Conservation (phyloP, 1,140 invertebrate species). For the Drosophila bipectinata region DNA sequence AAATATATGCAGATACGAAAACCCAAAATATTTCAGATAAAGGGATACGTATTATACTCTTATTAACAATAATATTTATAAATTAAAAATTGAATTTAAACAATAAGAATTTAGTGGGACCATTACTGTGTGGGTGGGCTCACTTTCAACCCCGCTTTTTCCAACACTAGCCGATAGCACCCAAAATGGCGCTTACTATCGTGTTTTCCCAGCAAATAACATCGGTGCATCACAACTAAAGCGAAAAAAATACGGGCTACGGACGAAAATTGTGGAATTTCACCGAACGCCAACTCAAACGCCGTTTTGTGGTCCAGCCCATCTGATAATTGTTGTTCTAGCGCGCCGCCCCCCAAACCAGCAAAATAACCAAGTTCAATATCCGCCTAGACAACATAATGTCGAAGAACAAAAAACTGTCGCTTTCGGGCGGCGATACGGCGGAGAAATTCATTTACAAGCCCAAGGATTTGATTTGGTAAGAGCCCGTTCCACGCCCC, state of each 20-base stretch:
- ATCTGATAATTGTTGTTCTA: constrained; percentile 26
- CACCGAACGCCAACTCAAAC: constrained; percentile 17
- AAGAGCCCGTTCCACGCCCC: constrained; percentile 27
- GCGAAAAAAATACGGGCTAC: constrained; percentile 67
- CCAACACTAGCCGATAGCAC: constrained; percentile 14
- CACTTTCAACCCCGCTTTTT: background rate
- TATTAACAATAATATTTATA: background rate
- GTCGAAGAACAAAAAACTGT: constrained; percentile 83
- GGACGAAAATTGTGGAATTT: constrained; percentile 36
- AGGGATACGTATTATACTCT: background rate
- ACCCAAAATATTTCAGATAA: no score
- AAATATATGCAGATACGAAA: no score
- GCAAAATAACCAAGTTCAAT: constrained; percentile 78
- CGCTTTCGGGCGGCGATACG: constrained; percentile 74
- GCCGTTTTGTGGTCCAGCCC: constrained; percentile 38
- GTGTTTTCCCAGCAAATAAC: constrained; percentile 14
- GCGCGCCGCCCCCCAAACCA: constrained; percentile 50
- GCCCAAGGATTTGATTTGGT: constrained; percentile 83
- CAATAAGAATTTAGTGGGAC: background rate
- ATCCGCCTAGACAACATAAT: constrained; percentile 81
- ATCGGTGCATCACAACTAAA: constrained; percentile 65
- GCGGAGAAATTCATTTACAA: constrained; percentile 81
- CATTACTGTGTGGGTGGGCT: background rate
- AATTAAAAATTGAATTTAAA: background rate
- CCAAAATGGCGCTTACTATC: constrained; percentile 43